Conservation (phyloP, 1,140 invertebrate species). For the Saccostrea echinata region DNA sequence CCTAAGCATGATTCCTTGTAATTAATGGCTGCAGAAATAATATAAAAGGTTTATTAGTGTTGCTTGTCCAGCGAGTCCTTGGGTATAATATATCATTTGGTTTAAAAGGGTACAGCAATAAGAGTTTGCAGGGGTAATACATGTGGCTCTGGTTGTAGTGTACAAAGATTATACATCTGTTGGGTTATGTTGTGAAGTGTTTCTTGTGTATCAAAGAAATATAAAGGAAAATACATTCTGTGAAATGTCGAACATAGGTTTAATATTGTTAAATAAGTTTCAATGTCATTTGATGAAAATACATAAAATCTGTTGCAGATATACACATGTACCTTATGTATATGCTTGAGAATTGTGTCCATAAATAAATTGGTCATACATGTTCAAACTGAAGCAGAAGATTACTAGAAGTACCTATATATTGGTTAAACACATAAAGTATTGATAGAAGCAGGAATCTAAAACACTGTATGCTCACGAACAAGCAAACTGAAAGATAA, state of each 20-base stretch:
- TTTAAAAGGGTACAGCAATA: not conserved
- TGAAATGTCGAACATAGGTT: not conserved
- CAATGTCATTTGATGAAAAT: not conserved
- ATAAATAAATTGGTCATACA: no score
- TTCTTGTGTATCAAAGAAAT: no score
- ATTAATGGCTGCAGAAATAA: slow-evolving; percentile 1
- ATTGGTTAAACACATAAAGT: no score
- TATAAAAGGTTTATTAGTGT: not conserved
- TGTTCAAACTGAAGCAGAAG: no score
- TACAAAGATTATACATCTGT: not conserved
- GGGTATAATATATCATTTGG: slow-evolving; percentile 22
- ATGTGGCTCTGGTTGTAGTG: slow-evolving; percentile 23
- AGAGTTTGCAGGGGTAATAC: slow-evolving; percentile 23
- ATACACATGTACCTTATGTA: no score
- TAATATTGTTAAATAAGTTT: not conserved
- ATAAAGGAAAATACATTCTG: not conserved
- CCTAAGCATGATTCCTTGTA: not conserved
- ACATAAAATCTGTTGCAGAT: no score
- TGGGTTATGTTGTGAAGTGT: not conserved
- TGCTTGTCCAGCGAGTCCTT: slow-evolving; percentile 27
- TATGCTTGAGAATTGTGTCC: no score
- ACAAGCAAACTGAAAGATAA: no score
- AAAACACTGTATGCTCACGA: no score
- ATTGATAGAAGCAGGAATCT: no score
- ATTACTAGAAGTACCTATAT: no score